Base-by-base conservation (phyloP, 2,888 invertebrate genomes). In the Sericinus montela region DNA sequence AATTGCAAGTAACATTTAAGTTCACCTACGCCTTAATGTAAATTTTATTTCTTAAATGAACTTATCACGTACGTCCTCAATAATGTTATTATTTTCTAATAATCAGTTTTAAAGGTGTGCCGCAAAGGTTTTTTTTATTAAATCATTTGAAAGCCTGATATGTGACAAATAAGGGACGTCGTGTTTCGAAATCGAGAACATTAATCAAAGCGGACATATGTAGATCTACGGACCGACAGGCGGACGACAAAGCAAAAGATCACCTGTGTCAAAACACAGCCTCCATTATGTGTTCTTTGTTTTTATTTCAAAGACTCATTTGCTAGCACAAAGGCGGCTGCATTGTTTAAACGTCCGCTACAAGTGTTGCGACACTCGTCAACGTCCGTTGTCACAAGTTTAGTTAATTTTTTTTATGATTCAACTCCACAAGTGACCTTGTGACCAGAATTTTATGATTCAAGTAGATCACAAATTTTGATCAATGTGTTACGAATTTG, bases 331-430 rank as follows among this genome's bases (percentile, higher is more conserved):
- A 79, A 77, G 67, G 64, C 63, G 63, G 56, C 54, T 56, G 63
- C 63, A 80, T 84, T 84, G 81, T 85, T 75, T 66, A 62, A 57
- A 62, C 57, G 65, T 71, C 67, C 64, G 67, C 65, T 72, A 76
- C 75, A 30, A 74, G 76, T 72, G 71, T 85, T 84, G 79, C 82
- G 72, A 80, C 81, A 84, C 76, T 65, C 76, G 82, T 83, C 86
- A 85, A 70, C 65, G 72, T 76, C 64, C 59, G 57, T 59, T 69
- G 69, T 74, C 80, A 84, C 79, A 82, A 61, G 71, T 70, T 72
- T 63, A 75, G 77, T 75, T 70, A 55, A 61, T 67, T 73, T 74
- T 74, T 69, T 52, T 58, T 59, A 62, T 32, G 13, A 13, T 29
- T 47, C 23, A 41, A 35, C 41, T 19, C 8, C 48, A 55, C 39